A percentile compares a stretch with the other conserved stretches of the same genome.
Conservation (phyloP, 2,113 vertebrate genomes). For the Tragelaphus strepsiceros region DNA sequence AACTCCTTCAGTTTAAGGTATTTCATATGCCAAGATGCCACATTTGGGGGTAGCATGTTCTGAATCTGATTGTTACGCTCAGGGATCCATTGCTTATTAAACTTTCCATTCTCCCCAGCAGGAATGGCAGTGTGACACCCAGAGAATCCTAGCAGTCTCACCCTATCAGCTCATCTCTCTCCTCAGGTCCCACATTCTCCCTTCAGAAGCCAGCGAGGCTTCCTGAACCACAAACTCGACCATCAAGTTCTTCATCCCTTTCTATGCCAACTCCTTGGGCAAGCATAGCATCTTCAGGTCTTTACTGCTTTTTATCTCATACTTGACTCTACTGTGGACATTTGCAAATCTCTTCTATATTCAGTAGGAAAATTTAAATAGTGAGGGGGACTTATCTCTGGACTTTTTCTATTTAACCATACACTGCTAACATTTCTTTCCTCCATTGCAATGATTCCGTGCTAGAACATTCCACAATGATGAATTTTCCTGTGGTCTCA, state of each 20-base stretch:
- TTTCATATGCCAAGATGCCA: background rate
- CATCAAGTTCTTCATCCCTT: background rate
- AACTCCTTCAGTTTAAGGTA: background rate
- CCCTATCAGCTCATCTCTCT: background rate
- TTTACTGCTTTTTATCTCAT: background rate
- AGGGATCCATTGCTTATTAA: background rate
- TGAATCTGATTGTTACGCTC: background rate
- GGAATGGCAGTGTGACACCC: background rate
- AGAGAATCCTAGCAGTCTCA: background rate
- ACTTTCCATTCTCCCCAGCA: background rate
- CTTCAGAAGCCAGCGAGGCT: background rate
- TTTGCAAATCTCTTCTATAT: background rate
- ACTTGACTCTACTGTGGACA: background rate
- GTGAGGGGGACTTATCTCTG: background rate
- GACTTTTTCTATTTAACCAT: background rate
- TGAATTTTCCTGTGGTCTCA: background rate
- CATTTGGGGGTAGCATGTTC: background rate
- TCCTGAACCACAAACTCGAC: background rate
- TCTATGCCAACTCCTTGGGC: background rate
- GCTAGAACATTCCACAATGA: background rate
- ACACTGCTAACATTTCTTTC: background rate
- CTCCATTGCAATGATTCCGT: background rate
- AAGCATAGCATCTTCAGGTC: background rate
- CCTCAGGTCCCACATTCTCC: background rate
- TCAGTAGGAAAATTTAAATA: background rate